These are phyloP conservation scores for Pyrgilauda ruficollis DNA, from an alignment of 2,113 vertebrate species.

Conservation along the genomic window DNA sequence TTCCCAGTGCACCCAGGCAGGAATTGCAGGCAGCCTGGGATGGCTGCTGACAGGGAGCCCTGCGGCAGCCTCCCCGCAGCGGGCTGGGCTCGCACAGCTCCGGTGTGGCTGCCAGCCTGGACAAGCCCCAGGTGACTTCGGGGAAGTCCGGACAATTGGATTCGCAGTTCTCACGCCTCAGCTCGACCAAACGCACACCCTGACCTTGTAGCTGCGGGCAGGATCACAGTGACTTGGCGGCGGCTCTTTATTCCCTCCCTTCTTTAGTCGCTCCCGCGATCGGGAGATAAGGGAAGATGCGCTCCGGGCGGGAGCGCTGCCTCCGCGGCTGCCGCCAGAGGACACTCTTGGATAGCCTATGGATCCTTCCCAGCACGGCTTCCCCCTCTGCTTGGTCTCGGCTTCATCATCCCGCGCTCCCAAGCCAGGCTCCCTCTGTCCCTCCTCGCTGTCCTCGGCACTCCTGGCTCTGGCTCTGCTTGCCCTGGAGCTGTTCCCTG, in stretches of 20 bases:
- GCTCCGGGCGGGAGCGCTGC: rapidly evolving
- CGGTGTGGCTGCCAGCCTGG: rapidly evolving
- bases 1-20: background rate
- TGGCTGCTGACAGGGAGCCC: background rate
- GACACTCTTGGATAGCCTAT: conserved; percentile 42
- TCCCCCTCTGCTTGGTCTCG: background rate
- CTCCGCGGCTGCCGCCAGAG: background rate
- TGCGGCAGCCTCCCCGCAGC: background rate
- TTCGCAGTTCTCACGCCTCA: background rate
- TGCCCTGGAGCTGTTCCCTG: background rate
- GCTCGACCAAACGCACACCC: background rate
- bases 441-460: background rate
- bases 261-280: background rate
- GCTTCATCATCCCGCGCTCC: rapidly evolving
- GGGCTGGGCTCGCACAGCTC: background rate
- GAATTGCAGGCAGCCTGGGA: background rate
- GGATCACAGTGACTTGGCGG: background rate
- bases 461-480: background rate
- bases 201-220: background rate
- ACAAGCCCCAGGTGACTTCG: background rate
- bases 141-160: background rate
- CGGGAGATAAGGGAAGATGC: background rate
- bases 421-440: background rate
- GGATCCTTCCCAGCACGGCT: background rate
- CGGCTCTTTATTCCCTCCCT: background rate